Evolutionary conservation across 1,140 invertebrate species (phyloP), one percentile per base, ranked within the genome.

Genomic region (Cephus cinctus): DNA sequence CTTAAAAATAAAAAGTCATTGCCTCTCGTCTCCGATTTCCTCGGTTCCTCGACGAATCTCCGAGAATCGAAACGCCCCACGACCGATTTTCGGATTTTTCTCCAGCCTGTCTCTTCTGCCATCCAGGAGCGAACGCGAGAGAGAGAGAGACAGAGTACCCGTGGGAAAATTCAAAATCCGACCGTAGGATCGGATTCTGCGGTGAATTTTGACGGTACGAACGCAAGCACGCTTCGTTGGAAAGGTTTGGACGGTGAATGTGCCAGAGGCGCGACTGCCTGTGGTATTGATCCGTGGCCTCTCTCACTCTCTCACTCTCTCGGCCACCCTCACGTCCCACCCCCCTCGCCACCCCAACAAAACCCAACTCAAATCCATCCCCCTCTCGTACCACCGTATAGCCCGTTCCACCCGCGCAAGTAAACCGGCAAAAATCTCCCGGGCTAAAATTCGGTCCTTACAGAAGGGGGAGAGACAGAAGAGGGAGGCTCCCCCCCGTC

Each of bases 281-380:
- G 57, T 52, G 66, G 72, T 76, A 76, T 76, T 76, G 72, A 76
- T 76, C 73, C 68, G 70, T 53, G 54, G 16, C 14, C 8, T 20
- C 20, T 20, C 39, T n/a, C 20, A 11, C 6, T 9, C 9, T 20
- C 14, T n/a, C n/a, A n/a, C n/a, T n/a, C 6, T 20, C 8, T 6
- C 40, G 50, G 43, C 57, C 55, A 67, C 63, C 67, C 69, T 63
- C 63, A 57, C 61, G 59, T 58, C 59, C 65, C 62, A 58, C 56
- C 60, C 21, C 44, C 16, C n/a, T 59, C 50, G 40, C 47, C 50
- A 56, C 57, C 50, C 43, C 58, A 60, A 60, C 67, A 71, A 62
- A 63, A n/a, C 38, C 65, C 59, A 62, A 65, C 16, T 27, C 21
- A 36, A 43, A 58, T 25, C 36, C 38, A 48, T 50, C 31, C 48